Percentiles rank a stretch among this genome's conserved stretches.
phyloP scores from a whole-genome alignment of 2,888 invertebrate genomes.

The Pachydiplax longipennis region DNA sequence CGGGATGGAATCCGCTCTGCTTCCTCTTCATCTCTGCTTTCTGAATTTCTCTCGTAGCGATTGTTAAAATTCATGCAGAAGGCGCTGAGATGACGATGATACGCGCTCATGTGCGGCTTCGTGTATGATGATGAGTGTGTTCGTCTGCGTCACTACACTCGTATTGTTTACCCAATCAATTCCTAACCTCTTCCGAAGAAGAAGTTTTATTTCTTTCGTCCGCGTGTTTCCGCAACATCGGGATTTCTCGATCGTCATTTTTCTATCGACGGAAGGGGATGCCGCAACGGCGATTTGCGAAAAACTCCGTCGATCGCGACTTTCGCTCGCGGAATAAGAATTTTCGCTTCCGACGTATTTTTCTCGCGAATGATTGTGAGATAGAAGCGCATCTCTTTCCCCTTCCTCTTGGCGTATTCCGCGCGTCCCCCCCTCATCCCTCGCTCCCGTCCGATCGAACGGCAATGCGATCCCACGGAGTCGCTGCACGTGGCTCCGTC shows the following conservation, averaged over 20 bases:
- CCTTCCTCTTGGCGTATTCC: neutral
- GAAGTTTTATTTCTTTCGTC: neutral
- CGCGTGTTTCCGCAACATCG: neutral
- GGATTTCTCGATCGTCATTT: neutral
- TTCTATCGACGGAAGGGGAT: neutral
- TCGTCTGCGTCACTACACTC: neutral
- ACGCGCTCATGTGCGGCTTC: neutral
- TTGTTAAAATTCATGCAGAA: neutral
- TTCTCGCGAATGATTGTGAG: neutral
- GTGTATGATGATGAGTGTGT: neutral
- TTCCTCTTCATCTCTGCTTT: no score
- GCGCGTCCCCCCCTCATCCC: neutral
- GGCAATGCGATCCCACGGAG: constrained; percentile 22
- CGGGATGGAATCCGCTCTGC: no score
- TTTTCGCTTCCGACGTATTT: neutral
- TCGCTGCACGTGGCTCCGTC: constrained; percentile 20
- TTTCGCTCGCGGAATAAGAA: neutral
- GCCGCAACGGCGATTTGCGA: neutral
- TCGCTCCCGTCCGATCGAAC: constrained; percentile 10
- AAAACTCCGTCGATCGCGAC: neutral
- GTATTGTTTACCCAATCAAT: neutral
- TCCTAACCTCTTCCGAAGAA: neutral
- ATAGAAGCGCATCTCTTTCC: neutral
- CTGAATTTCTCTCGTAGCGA: neutral
- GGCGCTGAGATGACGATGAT: neutral